A percentile compares a stretch with the other conserved stretches of the same genome.
These are phyloP conservation scores for Caenorhabditis remanei DNA, from an alignment of 1,140 invertebrate genomes.

Conservation along the genomic window DNA sequence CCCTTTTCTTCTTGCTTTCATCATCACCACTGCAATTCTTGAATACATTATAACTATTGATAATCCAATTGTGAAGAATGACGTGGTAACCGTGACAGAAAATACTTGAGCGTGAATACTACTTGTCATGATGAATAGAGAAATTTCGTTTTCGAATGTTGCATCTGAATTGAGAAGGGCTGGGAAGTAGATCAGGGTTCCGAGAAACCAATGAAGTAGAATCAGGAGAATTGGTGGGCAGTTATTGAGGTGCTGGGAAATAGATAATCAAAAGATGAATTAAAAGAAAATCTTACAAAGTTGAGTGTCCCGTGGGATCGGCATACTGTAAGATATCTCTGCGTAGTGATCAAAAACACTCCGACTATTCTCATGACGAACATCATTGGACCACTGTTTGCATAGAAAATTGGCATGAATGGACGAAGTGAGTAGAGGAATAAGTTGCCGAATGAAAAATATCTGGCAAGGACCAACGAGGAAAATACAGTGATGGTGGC, in stretches of 20 bases:
- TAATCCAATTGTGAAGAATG: neutral
- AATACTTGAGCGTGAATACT: neutral
- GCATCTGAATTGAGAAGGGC: slow-evolving; percentile 3
- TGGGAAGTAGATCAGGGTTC: neutral
- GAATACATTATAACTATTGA: neutral
- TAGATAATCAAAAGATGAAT: too few relatives aligned
- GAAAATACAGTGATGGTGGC: slow-evolving; percentile 1
- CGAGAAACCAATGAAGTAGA: neutral
- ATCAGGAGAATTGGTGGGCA: neutral
- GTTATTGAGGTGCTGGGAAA: neutral
- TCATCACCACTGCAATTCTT: neutral
- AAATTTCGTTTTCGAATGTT: slow-evolving; percentile 2
- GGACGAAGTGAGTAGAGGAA: neutral
- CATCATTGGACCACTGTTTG: slow-evolving; percentile 28
- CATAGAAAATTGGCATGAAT: slow-evolving; percentile 35
- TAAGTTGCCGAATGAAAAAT: slow-evolving; percentile 2
- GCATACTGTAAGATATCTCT: slow-evolving; percentile 34
- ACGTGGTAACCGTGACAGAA: neutral
- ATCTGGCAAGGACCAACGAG: slow-evolving; percentile 2
- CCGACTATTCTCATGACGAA: neutral
- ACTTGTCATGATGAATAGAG: slow-evolving; percentile 10
- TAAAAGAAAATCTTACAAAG: neutral
- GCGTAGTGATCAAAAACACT: neutral
- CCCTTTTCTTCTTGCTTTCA: neutral
- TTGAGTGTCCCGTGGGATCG: neutral